Percentiles rank a stretch among this genome's conserved stretches.
Evolutionary conservation across 2,888 invertebrate species (phyloP).

Genomic region (Eurytoma adleriae): DNA sequence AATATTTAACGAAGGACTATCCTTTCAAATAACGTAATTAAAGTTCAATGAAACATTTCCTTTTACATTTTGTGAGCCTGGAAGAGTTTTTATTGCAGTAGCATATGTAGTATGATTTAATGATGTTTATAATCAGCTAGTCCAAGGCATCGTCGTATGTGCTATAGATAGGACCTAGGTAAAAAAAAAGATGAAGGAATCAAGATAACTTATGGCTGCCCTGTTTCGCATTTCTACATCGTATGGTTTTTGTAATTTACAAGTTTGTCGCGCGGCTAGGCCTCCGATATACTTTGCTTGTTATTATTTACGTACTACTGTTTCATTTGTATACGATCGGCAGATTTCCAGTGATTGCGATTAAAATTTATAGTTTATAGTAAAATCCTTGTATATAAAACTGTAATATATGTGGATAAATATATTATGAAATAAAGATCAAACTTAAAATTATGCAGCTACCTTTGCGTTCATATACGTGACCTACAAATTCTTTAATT

Average conservation of each 20-base stretch:
- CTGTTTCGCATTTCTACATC: conserved; percentile 52
- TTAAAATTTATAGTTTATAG: conserved; percentile 69
- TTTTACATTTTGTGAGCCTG: conserved; percentile 10
- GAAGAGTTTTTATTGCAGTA: conserved; percentile 12
- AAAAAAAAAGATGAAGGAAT: conserved; percentile 15
- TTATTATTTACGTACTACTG: conserved; percentile 50
- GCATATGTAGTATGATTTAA: conserved; percentile 22
- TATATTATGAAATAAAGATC: conserved; percentile 72
- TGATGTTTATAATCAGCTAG: conserved; percentile 40
- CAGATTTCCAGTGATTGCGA: conserved; percentile 64
- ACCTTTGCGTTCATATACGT: conserved; percentile 57
- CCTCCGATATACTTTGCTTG: conserved; percentile 49
- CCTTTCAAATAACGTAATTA: background rate
- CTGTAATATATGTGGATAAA: conserved; percentile 75
- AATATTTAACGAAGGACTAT: background rate
- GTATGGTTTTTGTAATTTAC: conserved; percentile 51
- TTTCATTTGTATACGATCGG: conserved; percentile 63
- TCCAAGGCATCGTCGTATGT: conserved; percentile 45
- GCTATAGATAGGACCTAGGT: conserved; percentile 34
- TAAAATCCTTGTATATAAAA: conserved; percentile 72
- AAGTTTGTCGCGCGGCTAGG: conserved; percentile 42
- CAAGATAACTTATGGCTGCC: conserved; percentile 49
- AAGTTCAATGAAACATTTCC: conserved; percentile 10
- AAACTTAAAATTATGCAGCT: conserved; percentile 67
- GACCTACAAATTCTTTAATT: conserved; percentile 46